A percentile compares a stretch with the other conserved stretches of the same genome.
These are phyloP conservation scores for Parnassius orleans DNA, from an alignment of 2,888 invertebrate genomes.

Conservation along the genomic window DNA sequence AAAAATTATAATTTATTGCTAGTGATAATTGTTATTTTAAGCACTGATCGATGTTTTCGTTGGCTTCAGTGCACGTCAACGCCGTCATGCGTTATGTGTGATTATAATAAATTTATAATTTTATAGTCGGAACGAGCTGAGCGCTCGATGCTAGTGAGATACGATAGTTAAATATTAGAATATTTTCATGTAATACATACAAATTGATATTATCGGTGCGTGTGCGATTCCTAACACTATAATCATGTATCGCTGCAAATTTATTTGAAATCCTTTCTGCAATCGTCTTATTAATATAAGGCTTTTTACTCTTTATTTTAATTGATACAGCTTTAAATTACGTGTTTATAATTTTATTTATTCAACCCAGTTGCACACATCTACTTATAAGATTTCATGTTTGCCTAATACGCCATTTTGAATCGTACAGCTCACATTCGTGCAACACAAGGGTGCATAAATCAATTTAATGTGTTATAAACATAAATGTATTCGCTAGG, in stretches of 20 bases:
- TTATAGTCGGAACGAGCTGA: background rate
- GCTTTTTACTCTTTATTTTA: background rate
- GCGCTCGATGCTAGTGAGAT: background rate
- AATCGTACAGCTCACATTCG: background rate
- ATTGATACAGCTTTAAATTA: too few relatives aligned
- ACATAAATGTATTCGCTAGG: background rate
- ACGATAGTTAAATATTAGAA: background rate
- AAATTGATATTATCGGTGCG: slow-evolving; percentile 14
- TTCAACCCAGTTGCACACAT: background rate
- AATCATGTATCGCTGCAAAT: too few relatives aligned
- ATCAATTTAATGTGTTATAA: background rate
- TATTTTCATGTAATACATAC: background rate
- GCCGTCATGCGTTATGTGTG: background rate
- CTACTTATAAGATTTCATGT: background rate
- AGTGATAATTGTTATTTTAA: slow-evolving; percentile 3
- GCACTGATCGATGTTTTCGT: background rate
- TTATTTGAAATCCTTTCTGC: background rate
- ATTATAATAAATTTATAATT: background rate
- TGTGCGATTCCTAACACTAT: background rate
- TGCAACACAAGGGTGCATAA: slow-evolving; percentile 5
- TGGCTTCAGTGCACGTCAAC: background rate
- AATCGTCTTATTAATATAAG: background rate
- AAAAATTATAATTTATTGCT: background rate
- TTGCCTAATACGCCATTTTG: background rate
- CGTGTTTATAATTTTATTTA: too few relatives aligned